Conservation (phyloP, 2,888 invertebrate genomes). For the Nephrocerus scutellatus region DNA sequence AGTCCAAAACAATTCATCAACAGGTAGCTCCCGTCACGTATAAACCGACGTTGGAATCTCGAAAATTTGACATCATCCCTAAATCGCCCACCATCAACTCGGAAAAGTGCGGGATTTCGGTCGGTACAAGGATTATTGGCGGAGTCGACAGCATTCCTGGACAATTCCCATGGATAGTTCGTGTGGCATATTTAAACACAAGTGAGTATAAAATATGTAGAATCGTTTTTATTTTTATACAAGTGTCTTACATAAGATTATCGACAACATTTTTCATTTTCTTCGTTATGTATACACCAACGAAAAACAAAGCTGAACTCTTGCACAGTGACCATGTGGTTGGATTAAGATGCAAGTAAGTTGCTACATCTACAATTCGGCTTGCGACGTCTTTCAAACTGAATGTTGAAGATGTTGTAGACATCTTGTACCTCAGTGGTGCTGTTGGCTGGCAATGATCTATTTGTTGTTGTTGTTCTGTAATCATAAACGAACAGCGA, state of each 20-base stretch:
- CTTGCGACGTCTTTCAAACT: conserved; percentile 3
- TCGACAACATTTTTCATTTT: conserved; percentile 29
- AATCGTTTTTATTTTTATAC: neutral
- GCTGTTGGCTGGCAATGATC: too few relatives aligned
- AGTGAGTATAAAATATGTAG: conserved; percentile 32
- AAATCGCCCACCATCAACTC: conserved; percentile 27
- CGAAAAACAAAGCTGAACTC: conserved; percentile 29
- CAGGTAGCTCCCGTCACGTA: too few relatives aligned
- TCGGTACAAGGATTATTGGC: conserved; percentile 46
- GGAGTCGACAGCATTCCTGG: conserved; percentile 48
- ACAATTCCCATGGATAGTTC: conserved; percentile 57
- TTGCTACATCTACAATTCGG: conserved; percentile 10
- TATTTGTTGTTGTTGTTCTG: too few relatives aligned
- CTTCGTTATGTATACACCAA: conserved; percentile 31
- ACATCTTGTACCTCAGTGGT: too few relatives aligned
- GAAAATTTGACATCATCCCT: too few relatives aligned
- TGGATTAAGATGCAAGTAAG: conserved; percentile 16
- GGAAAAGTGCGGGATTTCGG: conserved; percentile 37
- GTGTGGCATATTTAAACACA: conserved; percentile 45
- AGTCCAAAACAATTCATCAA: too few relatives aligned
- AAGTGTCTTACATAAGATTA: conserved; percentile 24
- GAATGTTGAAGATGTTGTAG: neutral
- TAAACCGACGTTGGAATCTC: too few relatives aligned
- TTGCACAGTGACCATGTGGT: conserved; percentile 26
- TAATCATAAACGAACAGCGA: too few relatives aligned